Evolutionary conservation across 2,888 invertebrate species (phyloP).

Genomic region (Phengaris alcon): DNA sequence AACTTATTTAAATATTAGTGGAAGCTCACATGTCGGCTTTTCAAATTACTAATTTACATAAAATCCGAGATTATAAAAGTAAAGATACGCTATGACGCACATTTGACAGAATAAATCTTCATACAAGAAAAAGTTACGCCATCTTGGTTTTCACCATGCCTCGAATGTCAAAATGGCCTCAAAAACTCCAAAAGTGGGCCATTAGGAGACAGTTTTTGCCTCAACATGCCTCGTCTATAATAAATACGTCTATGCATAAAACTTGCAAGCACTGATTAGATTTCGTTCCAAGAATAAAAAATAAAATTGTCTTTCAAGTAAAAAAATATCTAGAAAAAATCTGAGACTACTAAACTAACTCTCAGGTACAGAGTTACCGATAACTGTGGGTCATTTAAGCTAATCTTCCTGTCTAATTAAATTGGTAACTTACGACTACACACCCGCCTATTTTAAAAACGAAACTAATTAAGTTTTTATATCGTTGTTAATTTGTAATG

Average conservation of each 20-base stretch:
- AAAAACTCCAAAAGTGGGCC: no score
- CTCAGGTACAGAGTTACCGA: neutral
- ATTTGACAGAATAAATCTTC: no score
- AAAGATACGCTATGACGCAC: no score
- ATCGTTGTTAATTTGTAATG: neutral
- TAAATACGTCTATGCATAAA: neutral
- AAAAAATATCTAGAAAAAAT: neutral
- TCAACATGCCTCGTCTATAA: no score
- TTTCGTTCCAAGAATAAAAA: neutral
- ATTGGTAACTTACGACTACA: neutral
- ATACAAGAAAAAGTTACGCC: no score
- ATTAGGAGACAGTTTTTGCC: no score
- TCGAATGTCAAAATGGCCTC: no score
- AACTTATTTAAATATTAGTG: neutral
- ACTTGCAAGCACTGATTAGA: neutral
- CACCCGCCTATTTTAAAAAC: neutral
- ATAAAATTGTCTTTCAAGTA: neutral
- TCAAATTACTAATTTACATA: conserved; percentile 1
- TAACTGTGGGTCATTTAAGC: neutral
- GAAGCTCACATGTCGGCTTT: neutral
- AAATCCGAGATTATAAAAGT: no score
- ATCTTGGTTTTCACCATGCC: no score
- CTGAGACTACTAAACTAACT: neutral
- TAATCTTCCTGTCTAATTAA: neutral
- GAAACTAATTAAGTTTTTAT: neutral